Conservation (phyloP, 2,797 vertebrate genomes). For the Oceanodroma leucorhoa region DNA sequence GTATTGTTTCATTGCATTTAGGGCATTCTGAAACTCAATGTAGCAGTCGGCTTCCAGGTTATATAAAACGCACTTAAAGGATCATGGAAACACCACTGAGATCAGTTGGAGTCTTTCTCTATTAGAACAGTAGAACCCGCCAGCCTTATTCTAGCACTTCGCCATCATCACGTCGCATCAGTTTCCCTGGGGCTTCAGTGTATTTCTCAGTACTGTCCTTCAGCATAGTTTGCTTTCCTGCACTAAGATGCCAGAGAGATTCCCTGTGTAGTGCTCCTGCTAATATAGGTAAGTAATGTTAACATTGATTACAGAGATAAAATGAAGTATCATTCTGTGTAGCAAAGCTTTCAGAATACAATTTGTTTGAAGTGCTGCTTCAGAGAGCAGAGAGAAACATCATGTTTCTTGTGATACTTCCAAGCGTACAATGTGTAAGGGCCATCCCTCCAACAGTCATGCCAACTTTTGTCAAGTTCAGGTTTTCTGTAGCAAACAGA, state of each 20-base stretch:
- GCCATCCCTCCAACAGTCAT: neutral
- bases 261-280: neutral
- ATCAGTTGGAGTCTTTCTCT: neutral
- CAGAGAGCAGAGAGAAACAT: neutral
- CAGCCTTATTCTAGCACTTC: neutral
- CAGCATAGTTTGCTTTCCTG: neutral
- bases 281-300: neutral
- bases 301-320: too few species aligned
- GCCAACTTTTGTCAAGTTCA: neutral
- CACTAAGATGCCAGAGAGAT: neutral
- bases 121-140: neutral
- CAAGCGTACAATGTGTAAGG: neutral
- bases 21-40: neutral
- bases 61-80: neutral
- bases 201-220: neutral
- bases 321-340: too few species aligned
- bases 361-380: neutral
- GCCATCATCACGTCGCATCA: neutral
- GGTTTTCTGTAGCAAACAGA: neutral
- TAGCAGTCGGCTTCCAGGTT: neutral
- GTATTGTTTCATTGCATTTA: neutral
- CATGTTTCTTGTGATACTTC: neutral
- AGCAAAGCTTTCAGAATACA: too few species aligned
- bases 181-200: neutral
- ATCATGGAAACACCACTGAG: neutral